Base-by-base conservation (phyloP, 2,797 vertebrate genomes). In the Dromococcyx pavoninus region DNA sequence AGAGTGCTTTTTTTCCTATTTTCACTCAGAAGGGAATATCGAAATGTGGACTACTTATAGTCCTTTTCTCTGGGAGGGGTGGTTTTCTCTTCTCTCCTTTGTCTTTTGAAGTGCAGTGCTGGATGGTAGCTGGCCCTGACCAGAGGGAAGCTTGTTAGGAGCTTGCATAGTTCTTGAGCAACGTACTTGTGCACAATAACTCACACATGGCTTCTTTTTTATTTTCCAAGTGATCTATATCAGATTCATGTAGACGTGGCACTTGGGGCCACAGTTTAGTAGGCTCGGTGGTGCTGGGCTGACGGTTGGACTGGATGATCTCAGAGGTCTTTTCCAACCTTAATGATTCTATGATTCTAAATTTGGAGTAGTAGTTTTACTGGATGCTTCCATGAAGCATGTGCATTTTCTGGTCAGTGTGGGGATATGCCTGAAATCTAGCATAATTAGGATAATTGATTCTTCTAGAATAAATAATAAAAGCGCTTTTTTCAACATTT, bases 131-230 rank as follows among this genome's bases (percentile, higher is more conserved):
- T 64, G 65, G 9, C 9, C 17, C 24, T 75, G 53, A 88, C 17
- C 22, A 35, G 83, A 67, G 25, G 27, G 19, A 82, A 53, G 10
- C 53, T 88, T 69, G 13, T 74, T 79, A 46, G 51, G 19, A 90
- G 41, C 69, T 44, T 84, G 37, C 53, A 12, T 39, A 48, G 5
- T 39, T 51, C 54, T 79, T 65, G 62, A 84, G 61, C 22, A 66
- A 3, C 1, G 6, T 4, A 3, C 11, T 80, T 0, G 0, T 71
- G 33, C 44, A 61, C n/a, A 27, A 1, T 61, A 87, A 60, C 32
- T 81, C 21, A 11, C 13, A 21, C 7, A 3, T n/a, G n/a, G 17
- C 35, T 89, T 13, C 28, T 85, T 82, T 75, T 56, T 57, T 37
- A 21, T 27, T 82, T 35, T 78, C 46, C 30, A n/a, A 48, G 21